These are phyloP conservation scores for Trachelus troglodyta DNA, from an alignment of 2,888 invertebrate species.

Conservation along the genomic window DNA sequence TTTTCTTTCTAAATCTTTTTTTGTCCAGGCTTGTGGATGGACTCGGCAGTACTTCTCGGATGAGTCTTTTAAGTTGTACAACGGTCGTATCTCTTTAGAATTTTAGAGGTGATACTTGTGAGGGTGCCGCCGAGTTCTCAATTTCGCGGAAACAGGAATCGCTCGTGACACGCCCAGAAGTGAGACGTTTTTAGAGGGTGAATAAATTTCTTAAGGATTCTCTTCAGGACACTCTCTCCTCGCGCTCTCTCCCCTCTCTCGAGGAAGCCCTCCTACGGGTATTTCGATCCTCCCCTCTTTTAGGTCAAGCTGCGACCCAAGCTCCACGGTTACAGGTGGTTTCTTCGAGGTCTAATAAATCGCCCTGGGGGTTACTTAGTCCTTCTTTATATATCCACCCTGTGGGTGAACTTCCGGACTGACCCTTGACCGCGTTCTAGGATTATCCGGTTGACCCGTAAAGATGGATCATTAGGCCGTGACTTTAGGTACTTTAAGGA, in stretches of 20 bases:
- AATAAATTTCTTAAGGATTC: conserved; percentile 25
- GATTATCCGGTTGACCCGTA: background rate
- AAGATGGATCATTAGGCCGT: background rate
- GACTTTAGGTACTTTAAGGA: background rate
- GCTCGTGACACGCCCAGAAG: background rate
- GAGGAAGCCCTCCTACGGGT: background rate
- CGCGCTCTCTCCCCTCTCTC: background rate
- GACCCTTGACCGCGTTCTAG: background rate
- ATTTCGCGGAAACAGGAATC: background rate
- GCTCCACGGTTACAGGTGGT: conserved; percentile 19
- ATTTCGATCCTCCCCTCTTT: background rate
- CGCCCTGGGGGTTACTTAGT: background rate
- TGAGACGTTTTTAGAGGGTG: conserved; percentile 15
- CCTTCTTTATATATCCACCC: background rate
- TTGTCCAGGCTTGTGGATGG: background rate
- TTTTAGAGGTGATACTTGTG: background rate
- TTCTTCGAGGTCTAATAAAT: conserved; percentile 8
- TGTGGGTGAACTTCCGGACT: background rate
- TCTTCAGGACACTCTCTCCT: background rate
- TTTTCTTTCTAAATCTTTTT: background rate
- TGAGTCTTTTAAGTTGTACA: background rate
- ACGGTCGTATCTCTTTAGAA: background rate
- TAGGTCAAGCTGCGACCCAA: background rate
- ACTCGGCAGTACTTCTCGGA: background rate
- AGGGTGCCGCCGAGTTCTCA: background rate